Conservation (phyloP, 2,797 vertebrate species). For the Gallinago nigripennis region DNA sequence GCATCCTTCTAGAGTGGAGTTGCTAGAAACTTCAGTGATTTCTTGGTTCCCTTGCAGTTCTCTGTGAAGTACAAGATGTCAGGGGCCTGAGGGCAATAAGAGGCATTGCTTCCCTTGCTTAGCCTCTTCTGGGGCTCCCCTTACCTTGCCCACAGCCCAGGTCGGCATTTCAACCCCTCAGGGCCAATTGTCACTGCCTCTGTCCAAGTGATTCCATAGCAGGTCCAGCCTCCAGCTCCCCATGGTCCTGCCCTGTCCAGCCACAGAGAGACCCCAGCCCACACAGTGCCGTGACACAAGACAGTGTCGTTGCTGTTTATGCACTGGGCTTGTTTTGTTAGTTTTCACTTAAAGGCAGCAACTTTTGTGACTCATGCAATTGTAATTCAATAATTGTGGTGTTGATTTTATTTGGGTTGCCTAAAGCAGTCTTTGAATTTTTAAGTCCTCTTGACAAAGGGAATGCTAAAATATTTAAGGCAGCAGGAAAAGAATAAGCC, state of each 20-base stretch:
- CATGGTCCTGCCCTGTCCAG: neutral
- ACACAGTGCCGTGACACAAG: accelerated
- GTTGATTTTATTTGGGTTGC: neutral
- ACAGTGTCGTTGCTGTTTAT: neutral
- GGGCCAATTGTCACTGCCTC: too few species aligned
- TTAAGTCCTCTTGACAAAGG: neutral
- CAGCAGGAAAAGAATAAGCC: neutral
- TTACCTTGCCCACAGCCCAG: accelerated
- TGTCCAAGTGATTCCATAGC: accelerated
- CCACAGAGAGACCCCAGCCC: accelerated
- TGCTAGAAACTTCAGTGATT: neutral
- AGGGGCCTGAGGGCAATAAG: too few species aligned
- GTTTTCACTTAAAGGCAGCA: neutral
- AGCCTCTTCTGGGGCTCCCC: neutral
- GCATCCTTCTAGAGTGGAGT: neutral
- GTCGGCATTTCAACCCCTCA: neutral
- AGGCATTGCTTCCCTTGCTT: accelerated
- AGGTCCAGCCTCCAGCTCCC: accelerated
- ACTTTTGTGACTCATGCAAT: neutral
- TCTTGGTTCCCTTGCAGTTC: neutral
- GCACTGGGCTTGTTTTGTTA: neutral
- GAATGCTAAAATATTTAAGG: neutral
- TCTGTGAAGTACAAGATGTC: neutral
- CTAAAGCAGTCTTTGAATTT: neutral
- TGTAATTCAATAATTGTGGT: neutral